These are phyloP conservation scores for Tiliacea aurago DNA, from an alignment of 2,888 invertebrate species.

Conservation along the genomic window DNA sequence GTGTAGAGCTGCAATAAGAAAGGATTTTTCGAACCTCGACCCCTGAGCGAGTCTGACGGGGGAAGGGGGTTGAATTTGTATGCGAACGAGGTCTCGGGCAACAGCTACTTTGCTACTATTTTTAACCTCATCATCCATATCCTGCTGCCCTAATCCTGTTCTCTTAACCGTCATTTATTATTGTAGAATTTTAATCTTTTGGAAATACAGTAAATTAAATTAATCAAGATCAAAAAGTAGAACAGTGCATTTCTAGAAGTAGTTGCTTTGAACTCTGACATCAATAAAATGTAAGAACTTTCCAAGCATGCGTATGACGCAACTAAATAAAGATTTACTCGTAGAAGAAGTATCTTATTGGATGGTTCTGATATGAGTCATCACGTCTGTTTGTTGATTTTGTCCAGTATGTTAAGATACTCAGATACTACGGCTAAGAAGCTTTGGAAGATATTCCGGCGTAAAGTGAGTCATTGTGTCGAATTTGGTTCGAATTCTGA, in stretches of 20 bases:
- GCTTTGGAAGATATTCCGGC: constrained; percentile 19
- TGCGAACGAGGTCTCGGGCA: constrained; percentile 15
- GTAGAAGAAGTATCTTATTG: constrained; percentile 30
- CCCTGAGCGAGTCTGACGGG: constrained; percentile 17
- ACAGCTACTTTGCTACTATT: constrained; percentile 5
- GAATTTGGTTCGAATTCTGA: background rate
- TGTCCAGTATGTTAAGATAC: constrained; percentile 31
- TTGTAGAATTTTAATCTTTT: constrained; percentile 1
- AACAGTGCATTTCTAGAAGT: constrained; percentile 44
- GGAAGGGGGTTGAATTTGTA: constrained; percentile 23
- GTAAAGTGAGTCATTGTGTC: constrained; percentile 47
- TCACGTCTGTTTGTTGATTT: constrained; percentile 60
- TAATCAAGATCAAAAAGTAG: constrained; percentile 35
- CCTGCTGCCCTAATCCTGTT: background rate
- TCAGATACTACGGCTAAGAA: constrained; percentile 28
- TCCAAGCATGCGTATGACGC: constrained; percentile 78
- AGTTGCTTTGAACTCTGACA: constrained; percentile 70
- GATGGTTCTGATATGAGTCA: constrained; percentile 52
- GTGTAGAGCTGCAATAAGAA: constrained; percentile 22
- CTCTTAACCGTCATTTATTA: background rate
- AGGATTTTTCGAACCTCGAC: constrained; percentile 37
- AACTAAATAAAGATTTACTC: constrained; percentile 62
- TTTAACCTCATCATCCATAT: background rate
- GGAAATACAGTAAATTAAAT: background rate
- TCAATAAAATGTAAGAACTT: constrained; percentile 72